Percentiles rank a stretch among this genome's conserved stretches.
Evolutionary conservation across 2,113 vertebrate species (phyloP).

Genomic region (Leptosomus discolor): DNA sequence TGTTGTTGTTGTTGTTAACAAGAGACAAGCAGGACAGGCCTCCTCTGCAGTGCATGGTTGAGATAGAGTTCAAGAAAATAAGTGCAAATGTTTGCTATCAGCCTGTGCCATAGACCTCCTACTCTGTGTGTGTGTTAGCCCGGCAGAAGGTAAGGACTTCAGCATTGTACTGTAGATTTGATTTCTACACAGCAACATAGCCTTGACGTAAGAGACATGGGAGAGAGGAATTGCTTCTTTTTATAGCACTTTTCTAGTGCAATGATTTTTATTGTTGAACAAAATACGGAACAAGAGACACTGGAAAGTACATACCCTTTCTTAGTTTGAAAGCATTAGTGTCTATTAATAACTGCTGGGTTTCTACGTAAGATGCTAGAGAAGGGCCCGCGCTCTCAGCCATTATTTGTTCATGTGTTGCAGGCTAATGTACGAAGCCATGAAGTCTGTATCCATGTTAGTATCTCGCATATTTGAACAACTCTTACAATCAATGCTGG

Average conservation of each 20-base stretch:
- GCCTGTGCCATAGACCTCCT: not conserved
- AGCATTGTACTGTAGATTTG: not conserved
- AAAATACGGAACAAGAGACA: not conserved
- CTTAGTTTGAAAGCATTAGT: not conserved
- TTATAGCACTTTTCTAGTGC: not conserved
- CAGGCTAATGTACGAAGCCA: not conserved
- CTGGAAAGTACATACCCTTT: not conserved
- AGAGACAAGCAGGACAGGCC: not conserved
- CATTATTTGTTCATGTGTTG: rapidly evolving
- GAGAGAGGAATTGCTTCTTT: not conserved
- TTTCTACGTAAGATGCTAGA: not conserved
- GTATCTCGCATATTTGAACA: not conserved
- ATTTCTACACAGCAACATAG: not conserved
- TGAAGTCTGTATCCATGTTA: not conserved
- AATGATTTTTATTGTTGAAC: not conserved
- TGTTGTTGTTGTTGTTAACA: not conserved
- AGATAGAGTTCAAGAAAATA: not conserved
- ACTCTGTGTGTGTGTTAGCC: not conserved
- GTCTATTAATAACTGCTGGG: not conserved
- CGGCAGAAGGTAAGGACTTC: not conserved
- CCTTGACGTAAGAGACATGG: not conserved
- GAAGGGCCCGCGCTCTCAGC: not conserved
- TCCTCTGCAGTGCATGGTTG: not conserved
- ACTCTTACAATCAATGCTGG: rapidly evolving
- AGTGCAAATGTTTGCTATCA: rapidly evolving